Evolutionary conservation across 2,113 vertebrate genomes (phyloP).

Genomic region (Austrofundulus limnaeus): DNA sequence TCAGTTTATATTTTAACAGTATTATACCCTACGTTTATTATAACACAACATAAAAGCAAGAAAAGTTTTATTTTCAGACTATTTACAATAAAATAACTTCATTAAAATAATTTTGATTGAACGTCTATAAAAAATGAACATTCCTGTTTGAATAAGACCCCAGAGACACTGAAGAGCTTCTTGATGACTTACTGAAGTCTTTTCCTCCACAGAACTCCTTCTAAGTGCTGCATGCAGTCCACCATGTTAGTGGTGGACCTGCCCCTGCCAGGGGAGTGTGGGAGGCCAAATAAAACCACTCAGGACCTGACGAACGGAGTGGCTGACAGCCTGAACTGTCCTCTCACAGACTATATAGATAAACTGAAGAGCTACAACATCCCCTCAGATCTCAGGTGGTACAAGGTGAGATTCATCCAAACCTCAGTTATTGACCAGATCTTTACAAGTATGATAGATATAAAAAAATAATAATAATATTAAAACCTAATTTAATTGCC

Average conservation of each 20-base stretch:
- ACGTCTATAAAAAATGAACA: too few species aligned
- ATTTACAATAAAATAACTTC: neutral
- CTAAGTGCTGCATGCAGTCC: conserved; percentile 57
- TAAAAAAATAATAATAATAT: too few species aligned
- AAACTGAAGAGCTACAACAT: conserved; percentile 72
- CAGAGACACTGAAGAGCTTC: too few species aligned
- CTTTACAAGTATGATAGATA: too few species aligned
- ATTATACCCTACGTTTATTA: too few species aligned
- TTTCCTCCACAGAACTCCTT: conserved; percentile 56
- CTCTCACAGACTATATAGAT: conserved; percentile 69
- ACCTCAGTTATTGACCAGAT: too few species aligned
- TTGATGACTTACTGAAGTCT: neutral
- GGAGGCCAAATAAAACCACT: rapidly evolving
- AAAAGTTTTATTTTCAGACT: too few species aligned
- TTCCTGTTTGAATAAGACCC: too few species aligned
- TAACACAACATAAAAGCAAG: too few species aligned
- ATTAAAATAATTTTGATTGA: too few species aligned
- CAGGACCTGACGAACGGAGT: conserved; percentile 10
- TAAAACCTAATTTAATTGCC: too few species aligned
- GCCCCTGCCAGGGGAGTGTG: conserved; percentile 32
- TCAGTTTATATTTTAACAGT: too few species aligned
- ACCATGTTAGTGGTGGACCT: conserved; percentile 55
- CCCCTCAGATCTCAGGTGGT: conserved; percentile 79
- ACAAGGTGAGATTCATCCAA: conserved; percentile 83
- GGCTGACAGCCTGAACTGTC: conserved; percentile 78